phyloP scores from a whole-genome alignment of 2,113 vertebrate genomes.

The Gallinago jamesoni region DNA sequence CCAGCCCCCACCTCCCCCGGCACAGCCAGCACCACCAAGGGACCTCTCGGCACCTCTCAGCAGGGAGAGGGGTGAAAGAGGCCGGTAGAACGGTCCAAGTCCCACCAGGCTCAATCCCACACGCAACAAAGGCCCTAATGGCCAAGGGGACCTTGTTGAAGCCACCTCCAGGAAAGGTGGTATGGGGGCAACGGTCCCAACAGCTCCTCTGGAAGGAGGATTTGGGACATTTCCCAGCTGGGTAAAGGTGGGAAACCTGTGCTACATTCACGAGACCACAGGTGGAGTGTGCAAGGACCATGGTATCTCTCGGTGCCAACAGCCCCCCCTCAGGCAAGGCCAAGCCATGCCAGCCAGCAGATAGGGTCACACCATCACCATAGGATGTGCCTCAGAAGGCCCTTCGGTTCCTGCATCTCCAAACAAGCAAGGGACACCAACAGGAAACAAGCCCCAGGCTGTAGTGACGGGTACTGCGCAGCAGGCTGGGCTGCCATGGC shows the following conservation, averaged over 20 bases:
- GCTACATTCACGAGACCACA: fast-evolving
- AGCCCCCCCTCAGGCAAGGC: background rate
- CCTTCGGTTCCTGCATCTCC: background rate
- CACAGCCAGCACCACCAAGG: fast-evolving
- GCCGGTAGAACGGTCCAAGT: background rate
- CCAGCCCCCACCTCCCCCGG: background rate
- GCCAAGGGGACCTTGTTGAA: fast-evolving
- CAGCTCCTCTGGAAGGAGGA: background rate
- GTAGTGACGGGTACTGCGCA: fast-evolving
- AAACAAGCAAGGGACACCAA: background rate
- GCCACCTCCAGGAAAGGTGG: background rate
- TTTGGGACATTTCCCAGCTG: background rate
- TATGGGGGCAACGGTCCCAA: background rate
- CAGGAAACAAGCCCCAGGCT: background rate
- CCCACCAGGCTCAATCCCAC: background rate
- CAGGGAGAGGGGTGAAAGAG: background rate
- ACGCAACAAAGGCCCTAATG: fast-evolving
- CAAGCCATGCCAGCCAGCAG: background rate
- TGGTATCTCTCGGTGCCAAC: fast-evolving
- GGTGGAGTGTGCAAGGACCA: background rate
- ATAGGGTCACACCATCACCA: fast-evolving
- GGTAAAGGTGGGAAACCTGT: background rate
- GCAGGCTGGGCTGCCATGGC: background rate
- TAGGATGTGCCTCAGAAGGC: background rate
- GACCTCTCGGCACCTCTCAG: background rate